These are phyloP conservation scores for Anthonomus grandis DNA, from an alignment of 1,140 invertebrate genomes.

Conservation along the genomic window DNA sequence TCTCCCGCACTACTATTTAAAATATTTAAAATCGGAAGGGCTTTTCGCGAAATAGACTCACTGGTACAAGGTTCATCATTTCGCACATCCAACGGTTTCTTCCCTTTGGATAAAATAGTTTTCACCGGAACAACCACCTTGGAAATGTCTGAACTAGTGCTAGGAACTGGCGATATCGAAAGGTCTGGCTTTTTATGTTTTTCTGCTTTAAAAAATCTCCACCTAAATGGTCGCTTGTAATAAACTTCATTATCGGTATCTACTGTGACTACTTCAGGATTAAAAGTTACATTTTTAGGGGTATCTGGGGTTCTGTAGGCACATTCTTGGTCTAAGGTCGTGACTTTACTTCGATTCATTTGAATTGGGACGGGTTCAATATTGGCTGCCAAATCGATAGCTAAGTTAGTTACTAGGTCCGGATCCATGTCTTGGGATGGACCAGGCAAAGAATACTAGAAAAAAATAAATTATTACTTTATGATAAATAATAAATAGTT, in stretches of 20 bases:
- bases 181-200: constrained; percentile 29
- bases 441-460: constrained; percentile 27
- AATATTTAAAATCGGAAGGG: constrained; percentile 55
- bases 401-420: constrained; percentile 45
- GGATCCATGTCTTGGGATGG: constrained; percentile 40
- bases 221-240: constrained; percentile 30
- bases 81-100: constrained; percentile 32
- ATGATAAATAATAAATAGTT: no score
- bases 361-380: constrained; percentile 42
- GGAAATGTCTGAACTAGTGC: constrained; percentile 8
- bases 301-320: constrained; percentile 42
- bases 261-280: constrained; percentile 42
- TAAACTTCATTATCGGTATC: constrained; percentile 18
- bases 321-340: constrained; percentile 38
- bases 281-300: constrained; percentile 47
- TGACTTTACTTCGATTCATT: constrained; percentile 27
- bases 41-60: constrained; percentile 48
- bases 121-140: constrained; percentile 43
- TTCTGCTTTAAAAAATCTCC: constrained; percentile 33
- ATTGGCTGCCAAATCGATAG: constrained; percentile 45
- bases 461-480: no score
- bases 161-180: constrained; percentile 20
- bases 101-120: constrained; percentile 52
- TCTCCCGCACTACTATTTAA: constrained; percentile 52
- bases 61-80: constrained; percentile 11